phyloP scores from a whole-genome alignment of 2,113 vertebrate genomes.

The Heterocephalus glaber region DNA sequence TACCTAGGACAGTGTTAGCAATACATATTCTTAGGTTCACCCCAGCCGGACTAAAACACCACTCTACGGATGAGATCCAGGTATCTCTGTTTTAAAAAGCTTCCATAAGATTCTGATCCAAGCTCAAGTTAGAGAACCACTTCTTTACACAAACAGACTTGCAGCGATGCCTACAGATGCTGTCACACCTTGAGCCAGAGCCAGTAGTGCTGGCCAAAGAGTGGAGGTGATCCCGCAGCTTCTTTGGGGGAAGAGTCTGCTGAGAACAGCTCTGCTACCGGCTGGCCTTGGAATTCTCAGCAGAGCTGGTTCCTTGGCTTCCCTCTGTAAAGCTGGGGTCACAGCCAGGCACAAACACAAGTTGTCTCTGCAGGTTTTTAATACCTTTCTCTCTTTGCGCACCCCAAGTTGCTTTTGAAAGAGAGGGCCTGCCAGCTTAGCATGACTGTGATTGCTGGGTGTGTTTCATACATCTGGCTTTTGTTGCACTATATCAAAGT shows the following conservation, averaged over 20 bases:
- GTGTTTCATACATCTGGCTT: not conserved
- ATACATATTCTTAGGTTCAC: not conserved
- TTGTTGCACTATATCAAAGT: constrained; percentile 32
- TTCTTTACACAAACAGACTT: not conserved
- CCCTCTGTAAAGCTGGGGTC: not conserved
- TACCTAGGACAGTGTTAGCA: not conserved
- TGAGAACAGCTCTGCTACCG: not conserved
- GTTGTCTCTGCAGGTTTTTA: not conserved
- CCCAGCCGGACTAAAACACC: not conserved
- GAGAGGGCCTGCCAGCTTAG: not conserved
- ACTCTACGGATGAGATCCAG: not conserved
- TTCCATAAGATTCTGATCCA: not conserved
- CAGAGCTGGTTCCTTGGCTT: not conserved
- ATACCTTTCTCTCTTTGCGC: not conserved
- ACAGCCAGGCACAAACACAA: no score
- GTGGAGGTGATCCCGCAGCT: not conserved
- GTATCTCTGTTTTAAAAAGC: not conserved
- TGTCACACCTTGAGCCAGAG: not conserved
- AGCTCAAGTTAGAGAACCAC: not conserved
- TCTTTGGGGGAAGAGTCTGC: not conserved
- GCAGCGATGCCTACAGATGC: not conserved
- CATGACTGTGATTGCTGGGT: not conserved
- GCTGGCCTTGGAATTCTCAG: not conserved
- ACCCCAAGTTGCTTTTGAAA: no score
- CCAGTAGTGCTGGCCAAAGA: not conserved